Conservation (phyloP, 92 coral and sea anemone species). For the Plumapathes pennacea region DNA sequence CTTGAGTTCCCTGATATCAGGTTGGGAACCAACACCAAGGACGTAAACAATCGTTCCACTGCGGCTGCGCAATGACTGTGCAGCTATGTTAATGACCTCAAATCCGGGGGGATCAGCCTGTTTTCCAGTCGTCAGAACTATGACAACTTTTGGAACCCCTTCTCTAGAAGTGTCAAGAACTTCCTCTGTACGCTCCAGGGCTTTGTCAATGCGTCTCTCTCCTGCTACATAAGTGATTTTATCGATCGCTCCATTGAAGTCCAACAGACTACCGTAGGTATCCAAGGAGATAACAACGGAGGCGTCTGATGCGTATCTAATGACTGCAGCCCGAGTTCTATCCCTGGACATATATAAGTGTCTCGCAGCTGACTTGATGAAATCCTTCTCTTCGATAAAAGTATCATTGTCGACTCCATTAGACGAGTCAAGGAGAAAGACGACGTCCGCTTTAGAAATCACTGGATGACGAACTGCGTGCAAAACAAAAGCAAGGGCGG, state of each 20-base stretch:
- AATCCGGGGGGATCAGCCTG: conserved; percentile 38
- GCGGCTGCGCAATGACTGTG: conserved; percentile 53
- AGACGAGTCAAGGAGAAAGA: conserved; percentile 85
- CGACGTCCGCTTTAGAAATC: conserved; percentile 52
- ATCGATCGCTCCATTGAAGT: conserved; percentile 50
- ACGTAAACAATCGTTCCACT: conserved; percentile 63
- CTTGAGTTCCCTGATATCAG: conserved; percentile 30
- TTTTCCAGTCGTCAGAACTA: conserved; percentile 64
- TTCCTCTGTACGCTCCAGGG: conserved; percentile 46
- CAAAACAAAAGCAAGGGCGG: no score
- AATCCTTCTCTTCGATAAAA: conserved; percentile 59
- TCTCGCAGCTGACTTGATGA: conserved; percentile 62
- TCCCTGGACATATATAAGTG: conserved; percentile 48
- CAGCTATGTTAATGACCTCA: conserved; percentile 46
- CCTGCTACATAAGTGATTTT: conserved; percentile 57
- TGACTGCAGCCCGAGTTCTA: conserved; percentile 71
- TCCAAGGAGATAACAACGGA: conserved; percentile 45
- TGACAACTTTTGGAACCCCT: conserved; percentile 31
- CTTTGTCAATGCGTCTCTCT: conserved; percentile 58
- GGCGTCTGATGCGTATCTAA: conserved; percentile 60
- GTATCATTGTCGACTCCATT: conserved; percentile 52
- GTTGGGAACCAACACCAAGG: conserved; percentile 71
- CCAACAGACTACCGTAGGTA: conserved; percentile 39
- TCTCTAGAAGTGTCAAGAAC: conserved; percentile 20
- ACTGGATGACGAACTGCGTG: no score